Percentiles rank a stretch among this genome's conserved stretches.
Evolutionary conservation across 2,888 invertebrate species (phyloP).

Genomic region (Agrilus biguttatus): DNA sequence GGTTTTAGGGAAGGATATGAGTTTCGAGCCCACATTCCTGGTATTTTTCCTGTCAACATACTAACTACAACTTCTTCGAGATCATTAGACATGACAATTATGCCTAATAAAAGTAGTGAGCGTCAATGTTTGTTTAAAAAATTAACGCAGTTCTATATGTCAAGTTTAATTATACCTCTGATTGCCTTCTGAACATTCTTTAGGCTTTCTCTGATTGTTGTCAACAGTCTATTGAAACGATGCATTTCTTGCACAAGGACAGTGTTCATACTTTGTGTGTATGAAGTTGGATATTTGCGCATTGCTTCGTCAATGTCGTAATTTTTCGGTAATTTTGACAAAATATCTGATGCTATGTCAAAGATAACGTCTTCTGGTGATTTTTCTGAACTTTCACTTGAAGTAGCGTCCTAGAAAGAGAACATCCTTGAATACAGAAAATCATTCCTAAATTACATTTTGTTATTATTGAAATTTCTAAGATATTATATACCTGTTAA

Average conservation of each 20-base stretch:
- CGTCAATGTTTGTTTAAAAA: neutral
- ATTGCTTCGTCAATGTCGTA: slow-evolving; percentile 51
- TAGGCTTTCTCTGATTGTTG: slow-evolving; percentile 58
- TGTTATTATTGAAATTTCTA: too few relatives aligned
- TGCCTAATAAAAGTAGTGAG: slow-evolving; percentile 37
- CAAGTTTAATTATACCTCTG: slow-evolving; percentile 47
- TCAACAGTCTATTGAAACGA: slow-evolving; percentile 61
- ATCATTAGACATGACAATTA: slow-evolving; percentile 73
- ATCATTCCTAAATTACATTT: too few relatives aligned
- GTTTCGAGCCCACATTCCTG: slow-evolving; percentile 66
- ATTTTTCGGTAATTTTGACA: slow-evolving; percentile 58
- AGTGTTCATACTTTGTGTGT: slow-evolving; percentile 88
- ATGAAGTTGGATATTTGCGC: slow-evolving; percentile 56
- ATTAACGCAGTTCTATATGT: too few relatives aligned
- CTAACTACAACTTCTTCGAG: slow-evolving; percentile 76
- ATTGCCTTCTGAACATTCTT: slow-evolving; percentile 72
- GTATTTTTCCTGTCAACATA: slow-evolving; percentile 71
- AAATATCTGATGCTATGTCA: slow-evolving; percentile 64
- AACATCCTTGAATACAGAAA: too few relatives aligned
- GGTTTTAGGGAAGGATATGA: slow-evolving; percentile 90
- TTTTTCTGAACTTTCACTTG: slow-evolving; percentile 42
- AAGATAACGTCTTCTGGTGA: slow-evolving; percentile 69
- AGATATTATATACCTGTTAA: too few relatives aligned
- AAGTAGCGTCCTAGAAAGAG: slow-evolving; percentile 45
- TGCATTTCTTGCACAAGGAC: slow-evolving; percentile 81